Conservation (phyloP, 2,888 invertebrate species). For the Hypomecis atomaria region DNA sequence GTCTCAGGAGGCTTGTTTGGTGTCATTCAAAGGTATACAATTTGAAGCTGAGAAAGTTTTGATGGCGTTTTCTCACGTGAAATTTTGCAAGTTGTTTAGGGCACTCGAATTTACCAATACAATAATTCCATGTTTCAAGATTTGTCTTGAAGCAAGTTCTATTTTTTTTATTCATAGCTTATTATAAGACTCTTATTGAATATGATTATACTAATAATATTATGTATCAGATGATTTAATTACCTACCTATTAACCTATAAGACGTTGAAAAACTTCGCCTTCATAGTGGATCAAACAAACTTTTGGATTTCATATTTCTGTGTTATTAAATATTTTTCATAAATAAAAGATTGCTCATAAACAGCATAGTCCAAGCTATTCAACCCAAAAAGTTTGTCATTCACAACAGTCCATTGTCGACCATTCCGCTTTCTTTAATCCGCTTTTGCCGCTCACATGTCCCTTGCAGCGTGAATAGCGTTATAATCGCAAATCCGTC, state of each 20-base stretch:
- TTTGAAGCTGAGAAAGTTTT: slow-evolving; percentile 41
- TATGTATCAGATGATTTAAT: too few relatives aligned
- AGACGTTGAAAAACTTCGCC: too few relatives aligned
- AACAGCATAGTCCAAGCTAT: slow-evolving; percentile 38
- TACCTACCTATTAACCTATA: too few relatives aligned
- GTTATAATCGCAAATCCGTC: slow-evolving; percentile 73
- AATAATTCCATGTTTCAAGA: too few relatives aligned
- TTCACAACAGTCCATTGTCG: slow-evolving; percentile 52
- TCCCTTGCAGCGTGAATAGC: slow-evolving; percentile 58
- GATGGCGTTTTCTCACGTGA: slow-evolving; percentile 40
- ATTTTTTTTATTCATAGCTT: too few relatives aligned
- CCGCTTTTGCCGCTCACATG: slow-evolving; percentile 67
- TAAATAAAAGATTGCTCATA: slow-evolving; percentile 36
- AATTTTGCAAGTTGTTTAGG: neutral
- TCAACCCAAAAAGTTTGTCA: slow-evolving; percentile 46
- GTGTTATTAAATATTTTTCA: slow-evolving; percentile 12
- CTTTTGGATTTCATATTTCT: neutral
- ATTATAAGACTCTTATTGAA: too few relatives aligned
- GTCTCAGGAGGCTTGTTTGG: slow-evolving; percentile 50
- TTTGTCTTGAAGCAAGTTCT: too few relatives aligned
- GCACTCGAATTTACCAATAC: neutral
- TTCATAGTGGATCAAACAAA: too few relatives aligned
- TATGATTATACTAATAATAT: too few relatives aligned
- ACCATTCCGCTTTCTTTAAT: slow-evolving; percentile 53
- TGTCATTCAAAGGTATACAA: slow-evolving; percentile 25